phyloP scores from a whole-genome alignment of 1,140 invertebrate species.

The Dysdera silvatica region DNA sequence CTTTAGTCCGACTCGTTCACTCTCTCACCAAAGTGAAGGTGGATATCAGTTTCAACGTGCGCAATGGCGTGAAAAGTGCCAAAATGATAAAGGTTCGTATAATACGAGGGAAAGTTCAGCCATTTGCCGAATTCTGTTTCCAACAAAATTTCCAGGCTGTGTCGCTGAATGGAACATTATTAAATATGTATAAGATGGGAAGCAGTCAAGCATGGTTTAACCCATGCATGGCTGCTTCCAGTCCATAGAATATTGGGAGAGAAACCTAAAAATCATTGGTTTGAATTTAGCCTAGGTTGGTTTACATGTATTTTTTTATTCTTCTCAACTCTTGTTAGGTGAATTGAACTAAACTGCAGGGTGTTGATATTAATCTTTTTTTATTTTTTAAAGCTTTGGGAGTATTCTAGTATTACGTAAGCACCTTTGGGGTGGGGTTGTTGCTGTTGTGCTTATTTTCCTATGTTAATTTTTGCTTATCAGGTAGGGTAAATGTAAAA shows the following conservation, averaged over 20 bases:
- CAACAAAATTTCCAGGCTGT: background rate
- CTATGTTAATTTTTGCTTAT: too few relatives aligned
- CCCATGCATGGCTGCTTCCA: background rate
- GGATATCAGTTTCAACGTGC: conserved; percentile 97
- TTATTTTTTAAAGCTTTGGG: too few relatives aligned
- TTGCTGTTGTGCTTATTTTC: too few relatives aligned
- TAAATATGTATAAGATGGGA: background rate
- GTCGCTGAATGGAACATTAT: background rate
- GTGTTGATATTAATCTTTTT: too few relatives aligned
- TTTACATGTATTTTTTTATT: too few relatives aligned
- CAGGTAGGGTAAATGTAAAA: too few relatives aligned
- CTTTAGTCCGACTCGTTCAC: conserved; percentile 12
- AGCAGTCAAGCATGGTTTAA: background rate
- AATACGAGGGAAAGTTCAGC: background rate
- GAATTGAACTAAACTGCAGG: too few relatives aligned
- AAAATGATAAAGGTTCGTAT: conserved; percentile 67
- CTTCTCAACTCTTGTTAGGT: too few relatives aligned
- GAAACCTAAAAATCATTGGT: background rate
- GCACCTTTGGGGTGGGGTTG: too few relatives aligned
- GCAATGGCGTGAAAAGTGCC: conserved; percentile 85
- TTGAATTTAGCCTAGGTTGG: background rate
- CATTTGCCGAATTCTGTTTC: background rate
- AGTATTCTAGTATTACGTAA: too few relatives aligned
- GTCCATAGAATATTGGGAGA: background rate
- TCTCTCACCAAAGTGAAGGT: conserved; percentile 11